Evolutionary conservation across 2,113 vertebrate species (phyloP).

Genomic region (Sylvietta virens): DNA sequence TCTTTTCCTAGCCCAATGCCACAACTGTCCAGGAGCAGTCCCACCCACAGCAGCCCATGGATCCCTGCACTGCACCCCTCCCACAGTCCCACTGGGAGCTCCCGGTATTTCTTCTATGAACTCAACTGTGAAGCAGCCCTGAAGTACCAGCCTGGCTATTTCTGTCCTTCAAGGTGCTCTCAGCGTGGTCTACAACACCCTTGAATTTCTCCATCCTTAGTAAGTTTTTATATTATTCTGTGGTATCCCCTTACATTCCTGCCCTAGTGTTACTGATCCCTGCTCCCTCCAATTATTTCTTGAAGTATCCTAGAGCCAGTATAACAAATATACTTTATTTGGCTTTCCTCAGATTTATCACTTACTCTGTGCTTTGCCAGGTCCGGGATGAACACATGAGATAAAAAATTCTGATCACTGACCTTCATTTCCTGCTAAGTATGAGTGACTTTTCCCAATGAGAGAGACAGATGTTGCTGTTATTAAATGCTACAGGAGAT

Average conservation of each 20-base stretch:
- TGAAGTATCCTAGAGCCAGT: background rate
- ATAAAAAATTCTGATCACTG: background rate
- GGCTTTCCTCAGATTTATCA: background rate
- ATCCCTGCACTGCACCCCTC: background rate
- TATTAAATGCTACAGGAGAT: background rate
- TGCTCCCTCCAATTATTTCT: background rate
- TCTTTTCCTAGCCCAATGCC: background rate
- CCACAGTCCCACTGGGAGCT: background rate
- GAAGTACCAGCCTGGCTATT: background rate
- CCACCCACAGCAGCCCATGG: background rate
- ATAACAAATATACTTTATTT: background rate
- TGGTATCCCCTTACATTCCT: background rate
- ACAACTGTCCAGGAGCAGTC: background rate
- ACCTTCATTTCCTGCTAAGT: background rate
- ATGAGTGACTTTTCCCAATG: background rate
- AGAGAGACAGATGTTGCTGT: background rate
- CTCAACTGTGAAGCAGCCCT: background rate
- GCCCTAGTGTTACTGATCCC: background rate
- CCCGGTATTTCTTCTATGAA: background rate
- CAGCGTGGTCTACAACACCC: fast-evolving
- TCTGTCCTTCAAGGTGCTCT: background rate
- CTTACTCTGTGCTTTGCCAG: background rate
- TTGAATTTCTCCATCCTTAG: background rate
- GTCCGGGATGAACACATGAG: background rate
- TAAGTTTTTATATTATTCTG: background rate